Conservation (phyloP, 1,140 invertebrate species). For the Drosophila nebulosa region DNA sequence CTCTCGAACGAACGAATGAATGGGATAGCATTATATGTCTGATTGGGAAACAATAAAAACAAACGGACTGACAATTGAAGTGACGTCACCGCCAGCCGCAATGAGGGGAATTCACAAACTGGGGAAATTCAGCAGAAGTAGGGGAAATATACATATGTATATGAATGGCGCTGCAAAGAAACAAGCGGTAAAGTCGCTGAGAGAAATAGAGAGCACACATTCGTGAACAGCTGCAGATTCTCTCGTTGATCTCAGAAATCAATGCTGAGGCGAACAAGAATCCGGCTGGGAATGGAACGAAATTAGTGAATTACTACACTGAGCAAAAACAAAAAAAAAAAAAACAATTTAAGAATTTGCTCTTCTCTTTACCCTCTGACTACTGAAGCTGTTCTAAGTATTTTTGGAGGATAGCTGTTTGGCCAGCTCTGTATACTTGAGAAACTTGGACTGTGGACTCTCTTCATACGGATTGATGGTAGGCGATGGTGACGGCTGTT, state of each 20-base stretch:
- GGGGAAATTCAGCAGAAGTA: slow-evolving; percentile 60
- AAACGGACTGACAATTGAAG: slow-evolving; percentile 24
- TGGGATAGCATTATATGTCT: slow-evolving; percentile 46
- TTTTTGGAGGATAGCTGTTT: slow-evolving; percentile 98
- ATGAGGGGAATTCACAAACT: neutral
- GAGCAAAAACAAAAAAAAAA: no score
- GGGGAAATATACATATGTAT: slow-evolving; percentile 67
- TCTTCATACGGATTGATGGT: slow-evolving; percentile 88
- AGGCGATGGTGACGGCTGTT: slow-evolving; percentile 66
- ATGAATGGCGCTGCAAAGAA: slow-evolving; percentile 14
- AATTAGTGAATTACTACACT: no score
- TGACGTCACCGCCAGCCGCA: slow-evolving; percentile 47
- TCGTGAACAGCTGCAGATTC: slow-evolving; percentile 6
- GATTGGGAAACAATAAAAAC: slow-evolving; percentile 67
- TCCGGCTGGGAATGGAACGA: neutral
- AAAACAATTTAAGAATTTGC: neutral
- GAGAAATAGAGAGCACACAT: neutral
- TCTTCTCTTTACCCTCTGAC: neutral
- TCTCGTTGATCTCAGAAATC: slow-evolving; percentile 54
- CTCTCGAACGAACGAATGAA: slow-evolving; percentile 35
- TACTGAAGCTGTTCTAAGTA: slow-evolving; percentile 83
- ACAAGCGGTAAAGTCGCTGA: slow-evolving; percentile 2
- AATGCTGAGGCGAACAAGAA: slow-evolving; percentile 11
- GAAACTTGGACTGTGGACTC: slow-evolving; percentile 97
- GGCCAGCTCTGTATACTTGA: slow-evolving; percentile 97